These are phyloP conservation scores for Brachymystax lenok DNA, from an alignment of 2,797 vertebrate species.

Conservation along the genomic window DNA sequence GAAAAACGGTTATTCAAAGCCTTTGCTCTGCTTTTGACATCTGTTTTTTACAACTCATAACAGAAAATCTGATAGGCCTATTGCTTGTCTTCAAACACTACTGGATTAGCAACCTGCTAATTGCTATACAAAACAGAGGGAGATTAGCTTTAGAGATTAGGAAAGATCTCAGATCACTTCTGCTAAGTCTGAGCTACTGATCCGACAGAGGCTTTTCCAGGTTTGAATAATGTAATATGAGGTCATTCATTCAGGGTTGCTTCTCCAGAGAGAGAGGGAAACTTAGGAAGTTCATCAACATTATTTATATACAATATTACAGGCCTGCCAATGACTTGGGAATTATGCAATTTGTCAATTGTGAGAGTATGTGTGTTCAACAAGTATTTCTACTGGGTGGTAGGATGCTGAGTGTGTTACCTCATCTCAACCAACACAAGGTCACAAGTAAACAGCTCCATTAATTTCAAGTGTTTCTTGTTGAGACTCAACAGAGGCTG, in stretches of 20 bases:
- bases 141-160: conserved; percentile 25
- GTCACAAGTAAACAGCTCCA: neutral
- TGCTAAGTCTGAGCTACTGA: conserved; percentile 24
- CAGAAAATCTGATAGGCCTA: conserved; percentile 14
- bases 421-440: neutral
- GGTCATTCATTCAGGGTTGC: conserved; percentile 5
- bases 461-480: no score
- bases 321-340: neutral
- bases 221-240: conserved; percentile 8
- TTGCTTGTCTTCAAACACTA: neutral
- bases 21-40: conserved; percentile 22
- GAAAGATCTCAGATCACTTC: conserved; percentile 14
- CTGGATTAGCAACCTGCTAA: conserved; percentile 9
- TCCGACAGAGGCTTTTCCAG: conserved; percentile 1
- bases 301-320: neutral
- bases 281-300: neutral
- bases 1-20: neutral
- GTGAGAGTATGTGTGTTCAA: neutral
- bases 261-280: conserved; percentile 1
- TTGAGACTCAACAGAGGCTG: no score
- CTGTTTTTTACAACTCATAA: conserved; percentile 16
- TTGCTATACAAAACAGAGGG: conserved; percentile 15
- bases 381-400: neutral
- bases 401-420: neutral
- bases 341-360: neutral